phyloP scores from a whole-genome alignment of 2,888 invertebrate species.

The Synanthedon tipuliformis region DNA sequence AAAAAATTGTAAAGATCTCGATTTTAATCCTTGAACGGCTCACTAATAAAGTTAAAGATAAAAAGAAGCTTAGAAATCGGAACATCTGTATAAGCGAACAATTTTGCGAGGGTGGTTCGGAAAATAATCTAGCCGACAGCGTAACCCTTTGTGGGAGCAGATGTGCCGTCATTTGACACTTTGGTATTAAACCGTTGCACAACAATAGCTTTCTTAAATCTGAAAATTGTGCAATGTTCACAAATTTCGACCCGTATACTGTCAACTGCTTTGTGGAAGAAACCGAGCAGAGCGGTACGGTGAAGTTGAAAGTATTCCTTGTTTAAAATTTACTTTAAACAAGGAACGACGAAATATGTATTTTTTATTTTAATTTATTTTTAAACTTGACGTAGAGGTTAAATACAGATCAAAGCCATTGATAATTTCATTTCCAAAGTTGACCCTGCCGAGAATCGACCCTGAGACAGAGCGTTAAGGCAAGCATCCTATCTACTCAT shows the following conservation, averaged over 20 bases:
- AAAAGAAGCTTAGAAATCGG: slow-evolving; percentile 27
- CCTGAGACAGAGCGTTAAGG: too few species aligned
- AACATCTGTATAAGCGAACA: slow-evolving; percentile 66
- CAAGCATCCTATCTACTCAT: too few species aligned
- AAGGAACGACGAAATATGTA: not conserved
- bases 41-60: slow-evolving; percentile 21
- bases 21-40: slow-evolving; percentile 20
- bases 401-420: too few species aligned
- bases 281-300: slow-evolving; percentile 4
- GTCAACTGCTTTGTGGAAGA: slow-evolving; percentile 42
- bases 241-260: slow-evolving; percentile 63
- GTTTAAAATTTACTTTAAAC: too few species aligned
- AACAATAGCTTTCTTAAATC: slow-evolving; percentile 67
- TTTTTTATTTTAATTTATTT: too few species aligned
- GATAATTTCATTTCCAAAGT: too few species aligned
- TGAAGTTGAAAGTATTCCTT: too few species aligned
- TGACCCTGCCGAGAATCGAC: too few species aligned
- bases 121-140: slow-evolving; percentile 64
- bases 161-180: slow-evolving; percentile 71
- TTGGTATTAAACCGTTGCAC: slow-evolving; percentile 71
- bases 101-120: slow-evolving; percentile 67
- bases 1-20: slow-evolving; percentile 8
- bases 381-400: too few species aligned
- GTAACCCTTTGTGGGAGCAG: slow-evolving; percentile 68
- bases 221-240: slow-evolving; percentile 65